Conservation (phyloP, 2,888 invertebrate genomes). For the Drymonia ruficornis region DNA sequence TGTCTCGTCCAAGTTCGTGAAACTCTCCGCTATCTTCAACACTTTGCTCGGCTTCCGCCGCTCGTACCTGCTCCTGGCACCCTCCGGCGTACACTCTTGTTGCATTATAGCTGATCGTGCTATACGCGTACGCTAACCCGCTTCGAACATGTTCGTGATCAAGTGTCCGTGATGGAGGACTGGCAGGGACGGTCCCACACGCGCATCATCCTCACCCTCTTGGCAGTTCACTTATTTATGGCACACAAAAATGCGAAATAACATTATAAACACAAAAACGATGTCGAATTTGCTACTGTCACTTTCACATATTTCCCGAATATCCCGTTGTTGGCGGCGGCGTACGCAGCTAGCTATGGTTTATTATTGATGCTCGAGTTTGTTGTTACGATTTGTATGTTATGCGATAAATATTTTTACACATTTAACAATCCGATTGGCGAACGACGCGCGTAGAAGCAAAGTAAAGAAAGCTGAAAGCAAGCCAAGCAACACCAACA, state of each 20-base stretch:
- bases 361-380: slow-evolving; percentile 48
- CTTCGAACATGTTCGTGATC: slow-evolving; percentile 72
- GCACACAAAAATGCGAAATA: slow-evolving; percentile 72
- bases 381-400: slow-evolving; percentile 58
- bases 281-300: slow-evolving; percentile 71
- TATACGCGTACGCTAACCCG: slow-evolving; percentile 62
- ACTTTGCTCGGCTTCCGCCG: slow-evolving; percentile 80
- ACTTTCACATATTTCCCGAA: slow-evolving; percentile 69
- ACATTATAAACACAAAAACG: slow-evolving; percentile 71
- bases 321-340: slow-evolving; percentile 60
- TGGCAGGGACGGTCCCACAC: slow-evolving; percentile 56
- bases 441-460: slow-evolving; percentile 76
- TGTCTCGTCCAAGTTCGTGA: slow-evolving; percentile 80
- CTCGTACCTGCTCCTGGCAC: slow-evolving; percentile 73
- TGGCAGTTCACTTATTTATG: slow-evolving; percentile 62
- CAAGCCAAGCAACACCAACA: slow-evolving; percentile 69
- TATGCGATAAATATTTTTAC: slow-evolving; percentile 61
- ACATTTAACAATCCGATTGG: slow-evolving; percentile 66
- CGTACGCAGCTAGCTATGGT: slow-evolving; percentile 43
- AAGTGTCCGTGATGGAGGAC: slow-evolving; percentile 59
- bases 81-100: slow-evolving; percentile 71
- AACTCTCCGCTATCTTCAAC: slow-evolving; percentile 82
- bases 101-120: slow-evolving; percentile 79
- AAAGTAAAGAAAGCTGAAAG: slow-evolving; percentile 77
- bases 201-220: slow-evolving; percentile 56